Percentiles rank a stretch among this genome's conserved stretches.
phyloP scores from a whole-genome alignment of 2,797 vertebrate species.

The Cossypha heuglini region DNA sequence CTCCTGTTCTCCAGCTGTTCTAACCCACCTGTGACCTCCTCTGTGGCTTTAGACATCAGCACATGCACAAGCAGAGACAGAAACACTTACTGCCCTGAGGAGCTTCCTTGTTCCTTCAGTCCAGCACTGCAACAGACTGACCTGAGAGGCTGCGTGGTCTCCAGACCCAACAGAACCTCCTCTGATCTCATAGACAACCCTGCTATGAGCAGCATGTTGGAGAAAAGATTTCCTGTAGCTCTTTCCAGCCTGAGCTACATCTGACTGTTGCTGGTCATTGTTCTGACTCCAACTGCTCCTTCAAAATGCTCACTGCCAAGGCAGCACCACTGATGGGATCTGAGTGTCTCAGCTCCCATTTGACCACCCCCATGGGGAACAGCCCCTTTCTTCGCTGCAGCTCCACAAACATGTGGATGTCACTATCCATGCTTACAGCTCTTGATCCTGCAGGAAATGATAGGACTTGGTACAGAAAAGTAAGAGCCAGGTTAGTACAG shows the following conservation, averaged over 20 bases:
- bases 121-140: neutral
- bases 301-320: neutral
- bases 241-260: neutral
- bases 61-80: neutral
- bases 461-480: neutral
- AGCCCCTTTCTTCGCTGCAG: neutral
- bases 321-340: neutral
- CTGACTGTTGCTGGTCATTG: neutral
- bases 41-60: neutral
- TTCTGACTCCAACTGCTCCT: neutral
- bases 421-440: rapidly evolving
- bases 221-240: neutral
- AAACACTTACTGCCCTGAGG: neutral
- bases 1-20: neutral
- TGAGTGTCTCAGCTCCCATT: neutral
- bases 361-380: neutral
- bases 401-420: neutral
- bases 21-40: neutral
- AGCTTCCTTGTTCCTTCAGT: neutral
- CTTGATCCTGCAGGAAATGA: neutral
- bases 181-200: neutral
- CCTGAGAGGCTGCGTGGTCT: rapidly evolving
- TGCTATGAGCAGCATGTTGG: neutral
- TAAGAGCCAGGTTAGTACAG: neutral
- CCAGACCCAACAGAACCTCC: neutral